Evolutionary conservation across 2,888 invertebrate species (phyloP), one percentile per base, ranked within the genome.

Genomic region (Linyphia triangularis): DNA sequence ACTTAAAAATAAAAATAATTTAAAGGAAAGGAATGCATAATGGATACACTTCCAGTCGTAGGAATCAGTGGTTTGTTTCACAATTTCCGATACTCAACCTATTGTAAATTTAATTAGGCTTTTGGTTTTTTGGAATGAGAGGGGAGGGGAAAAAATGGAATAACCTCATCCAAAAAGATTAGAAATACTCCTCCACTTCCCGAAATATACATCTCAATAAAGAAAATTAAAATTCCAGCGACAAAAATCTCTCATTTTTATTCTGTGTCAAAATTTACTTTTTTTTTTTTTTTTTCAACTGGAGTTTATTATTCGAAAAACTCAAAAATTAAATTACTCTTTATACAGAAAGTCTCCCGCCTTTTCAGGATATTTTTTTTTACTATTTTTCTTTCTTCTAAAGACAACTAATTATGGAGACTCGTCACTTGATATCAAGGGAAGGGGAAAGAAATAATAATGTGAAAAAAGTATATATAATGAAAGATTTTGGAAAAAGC

Each of bases 61-160:
- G 33, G 72, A 79, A 61, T 65, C 72, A 78, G 85, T 57, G 85
- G 79, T 85, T 85, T 85, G 85, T 85, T 85, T 85, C 85, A 72
- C 70, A 79, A 85, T 79, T 85, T 85, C 78, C 79, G 65, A 85
- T 85, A 85, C 43, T 61, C 85, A 63, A 72, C 63, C 85, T 78
- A 85, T 85, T 85, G 85, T 85, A 85, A 85, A 85, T 79, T 85
- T 85, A 85, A 85, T 85, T 85, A 85, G 85, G 79, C 70, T 85
- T 81, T 70, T 69, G 81, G 59, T 81, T 81, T 63, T 51, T 65
- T 26, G 51, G 24, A 73, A 37, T 24, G 19, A 43, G 19, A 28
- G 28, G 24, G 19, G 63, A 65, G n/a, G 22, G 4, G 16, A 37
- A 28, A 69, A 82, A 82, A 69, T 43, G 43, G 30, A 82, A 65